These are phyloP conservation scores for Cheilosia vulpina DNA, from an alignment of 2,888 invertebrate species.

Conservation along the genomic window DNA sequence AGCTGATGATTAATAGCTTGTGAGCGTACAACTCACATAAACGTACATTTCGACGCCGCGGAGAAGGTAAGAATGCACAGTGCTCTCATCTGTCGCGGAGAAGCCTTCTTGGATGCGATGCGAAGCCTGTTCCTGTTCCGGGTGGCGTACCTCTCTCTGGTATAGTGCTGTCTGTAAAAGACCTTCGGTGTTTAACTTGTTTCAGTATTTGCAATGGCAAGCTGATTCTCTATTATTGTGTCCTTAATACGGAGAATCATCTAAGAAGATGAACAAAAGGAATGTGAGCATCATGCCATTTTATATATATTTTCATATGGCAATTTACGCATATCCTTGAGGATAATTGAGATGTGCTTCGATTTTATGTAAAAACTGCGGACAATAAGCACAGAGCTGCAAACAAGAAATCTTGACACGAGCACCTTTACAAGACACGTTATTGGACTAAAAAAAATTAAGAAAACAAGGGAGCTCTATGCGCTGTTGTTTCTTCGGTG, in stretches of 20 bases:
- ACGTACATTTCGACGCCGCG: constrained; percentile 12
- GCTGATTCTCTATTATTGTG: constrained; percentile 10
- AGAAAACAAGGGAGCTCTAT: too few relatives aligned
- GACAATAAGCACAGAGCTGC: too few relatives aligned
- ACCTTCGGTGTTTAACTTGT: constrained; percentile 56
- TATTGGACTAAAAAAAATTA: too few relatives aligned
- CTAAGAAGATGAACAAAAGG: background rate
- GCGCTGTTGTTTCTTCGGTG: too few relatives aligned
- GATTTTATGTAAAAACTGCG: background rate
- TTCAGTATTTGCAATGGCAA: constrained; percentile 55
- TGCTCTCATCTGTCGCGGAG: constrained; percentile 7
- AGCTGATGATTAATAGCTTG: constrained; percentile 81
- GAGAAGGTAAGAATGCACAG: background rate
- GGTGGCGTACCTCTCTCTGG: background rate
- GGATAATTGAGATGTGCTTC: background rate
- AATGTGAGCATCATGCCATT: constrained; percentile 39
- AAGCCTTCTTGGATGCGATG: constrained; percentile 4
- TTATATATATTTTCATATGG: constrained; percentile 43
- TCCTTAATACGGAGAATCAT: constrained; percentile 28
- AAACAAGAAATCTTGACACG: too few relatives aligned
- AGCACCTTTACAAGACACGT: background rate
- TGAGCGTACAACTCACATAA: constrained; percentile 64
- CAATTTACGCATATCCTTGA: constrained; percentile 22
- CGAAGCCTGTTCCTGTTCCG: background rate
- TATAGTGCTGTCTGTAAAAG: constrained; percentile 15